Base-by-base conservation (phyloP, 2,113 vertebrate species). In the Calidris pygmaea region DNA sequence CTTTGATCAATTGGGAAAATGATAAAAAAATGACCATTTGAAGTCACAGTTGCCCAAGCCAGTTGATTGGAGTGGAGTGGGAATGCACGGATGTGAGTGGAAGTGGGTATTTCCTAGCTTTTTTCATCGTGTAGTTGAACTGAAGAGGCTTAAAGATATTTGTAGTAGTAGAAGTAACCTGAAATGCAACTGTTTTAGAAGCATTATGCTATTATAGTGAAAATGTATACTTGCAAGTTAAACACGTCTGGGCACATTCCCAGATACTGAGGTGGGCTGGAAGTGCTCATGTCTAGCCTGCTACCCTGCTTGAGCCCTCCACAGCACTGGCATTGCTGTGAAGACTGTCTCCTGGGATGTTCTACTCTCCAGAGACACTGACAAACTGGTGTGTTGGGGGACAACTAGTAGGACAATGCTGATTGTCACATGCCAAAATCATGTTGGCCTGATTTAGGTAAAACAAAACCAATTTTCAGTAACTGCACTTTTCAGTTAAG, bases 251-350 rank as follows among this genome's bases (percentile, higher is more conserved):
- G 30, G 47, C 26, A 29, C 14, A 62, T 47, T 78, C 17, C 13
- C 55, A 62, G 23, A 18, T 67, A 10, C 30, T 32, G n/a, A 37
- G 21, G 26, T 20, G 20, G 48, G 24, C 32, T 89, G 63, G 12
- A 87, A 76, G 15, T 34, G 35, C 9, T 83, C 19, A 2, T 7
- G 26, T 20, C 59, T 26, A 50, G 8, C 18, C 41, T 41, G 5
- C 9, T 24, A 7, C 6, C 17, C 10, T 15, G 7, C 13, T 20
- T 30, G 60, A 87, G 35, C 9, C 27, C 10, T 29, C 32, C 37
- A 50, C 14, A 22, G 19, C 32, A 68, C 0, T 45, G 0, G 4
- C 8, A 6, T 8, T 76, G 37, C 14, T 35, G 9, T 37, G 41
- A 62, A 71, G 34, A 18, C 58, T 45, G 8, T 71, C 34, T 81